Evolutionary conservation across 2,888 invertebrate species (phyloP), one percentile per base, ranked within the genome.

Genomic region (Drosophila meridionalis): DNA sequence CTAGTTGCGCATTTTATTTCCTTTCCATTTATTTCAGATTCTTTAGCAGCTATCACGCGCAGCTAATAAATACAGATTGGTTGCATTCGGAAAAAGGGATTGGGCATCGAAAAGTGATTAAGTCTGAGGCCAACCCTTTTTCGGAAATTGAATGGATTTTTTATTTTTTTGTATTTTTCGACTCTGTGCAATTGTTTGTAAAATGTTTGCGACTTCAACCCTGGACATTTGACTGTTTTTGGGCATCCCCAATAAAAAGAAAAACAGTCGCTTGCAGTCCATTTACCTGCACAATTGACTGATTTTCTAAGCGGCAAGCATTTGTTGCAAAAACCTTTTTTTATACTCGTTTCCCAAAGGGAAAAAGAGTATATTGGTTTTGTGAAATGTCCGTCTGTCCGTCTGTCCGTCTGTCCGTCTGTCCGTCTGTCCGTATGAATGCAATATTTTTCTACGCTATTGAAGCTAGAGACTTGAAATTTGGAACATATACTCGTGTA

Each of bases 211-310:
- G 64, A 66, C 74, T 65, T 74, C 71, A 73, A 67, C 82, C 82
- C 79, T 67, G 78, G 40, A 40, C 70, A 65, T 14, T 65, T 55
- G 43, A 52, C 20, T 26, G 26, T 56, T 57, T 53, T 61, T 64
- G 59, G 72, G 71, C 65, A 68, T 69, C 57, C 64, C 53, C 26
- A 53, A 53, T 20, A 26, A 26, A 53, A 53, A 34, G 5, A 53
- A 26, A 67, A 87, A 89, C 76, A 67, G 86, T 83, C 85, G 82
- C 88, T 89, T 89, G 82, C 92, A 91, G 89, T 91, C 91, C 91
- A 92, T 92, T 92, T 92, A 92, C 92, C 91, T 92, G 91, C 82
- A 91, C 92, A 92, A 92, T 84, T 91, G 92, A 92, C 90, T 92
- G 91, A 92, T 84, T 92, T 83, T 73, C 89, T 90, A 91, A 91